phyloP scores from a whole-genome alignment of 1,140 invertebrate species.

The Melanaphis sacchari region DNA sequence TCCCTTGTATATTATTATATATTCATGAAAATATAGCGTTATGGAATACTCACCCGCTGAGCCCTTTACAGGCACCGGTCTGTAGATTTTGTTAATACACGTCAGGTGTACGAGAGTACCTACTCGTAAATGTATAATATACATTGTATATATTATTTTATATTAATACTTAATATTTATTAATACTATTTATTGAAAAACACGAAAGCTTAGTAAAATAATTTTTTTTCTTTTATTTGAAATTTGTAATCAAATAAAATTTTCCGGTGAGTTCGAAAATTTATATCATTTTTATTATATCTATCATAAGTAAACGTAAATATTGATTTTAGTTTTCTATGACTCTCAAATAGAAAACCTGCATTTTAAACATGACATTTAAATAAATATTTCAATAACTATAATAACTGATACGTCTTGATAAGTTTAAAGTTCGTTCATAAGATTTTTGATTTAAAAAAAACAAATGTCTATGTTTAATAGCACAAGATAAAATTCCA shows the following conservation, averaged over 20 bases:
- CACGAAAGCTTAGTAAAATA: neutral
- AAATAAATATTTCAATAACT: neutral
- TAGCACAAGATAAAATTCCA: no score
- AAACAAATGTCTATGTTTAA: no score
- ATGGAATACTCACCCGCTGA: constrained; percentile 31
- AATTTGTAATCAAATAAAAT: neutral
- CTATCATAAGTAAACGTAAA: neutral
- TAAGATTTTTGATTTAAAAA: no score
- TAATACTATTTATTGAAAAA: constrained; percentile 52
- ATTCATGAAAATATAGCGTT: constrained; percentile 49
- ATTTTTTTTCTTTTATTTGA: neutral
- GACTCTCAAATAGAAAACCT: neutral
- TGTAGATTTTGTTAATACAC: constrained; percentile 17
- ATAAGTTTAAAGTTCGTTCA: neutral
- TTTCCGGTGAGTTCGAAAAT: neutral
- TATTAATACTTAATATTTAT: constrained; percentile 43
- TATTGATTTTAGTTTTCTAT: neutral
- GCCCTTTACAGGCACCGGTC: constrained; percentile 21
- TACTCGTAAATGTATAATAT: neutral
- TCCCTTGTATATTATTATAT: constrained; percentile 27
- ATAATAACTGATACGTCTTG: neutral
- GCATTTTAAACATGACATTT: neutral
- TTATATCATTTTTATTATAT: neutral
- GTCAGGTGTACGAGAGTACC: constrained; percentile 20
- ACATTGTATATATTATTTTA: constrained; percentile 30